A percentile compares a stretch with the other conserved stretches of the same genome.
These are phyloP conservation scores for Euleptes europaea DNA, from an alignment of 2,113 vertebrate genomes.

Conservation along the genomic window DNA sequence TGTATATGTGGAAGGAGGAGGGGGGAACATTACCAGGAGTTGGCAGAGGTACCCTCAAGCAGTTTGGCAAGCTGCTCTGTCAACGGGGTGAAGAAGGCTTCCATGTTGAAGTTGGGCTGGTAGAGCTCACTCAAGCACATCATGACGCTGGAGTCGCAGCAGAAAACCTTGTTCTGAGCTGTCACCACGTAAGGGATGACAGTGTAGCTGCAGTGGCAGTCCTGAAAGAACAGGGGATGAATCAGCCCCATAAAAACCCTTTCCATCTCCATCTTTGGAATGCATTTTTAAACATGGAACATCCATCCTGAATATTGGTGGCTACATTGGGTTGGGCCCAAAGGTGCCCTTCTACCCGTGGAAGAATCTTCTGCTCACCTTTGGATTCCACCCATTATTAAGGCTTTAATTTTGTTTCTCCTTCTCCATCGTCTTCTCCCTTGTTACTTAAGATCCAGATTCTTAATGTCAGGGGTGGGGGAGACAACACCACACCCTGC, in stretches of 20 bases:
- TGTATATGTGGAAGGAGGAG: not conserved
- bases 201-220: conserved; percentile 84
- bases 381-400: too few relatives aligned
- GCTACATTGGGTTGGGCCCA: not conserved
- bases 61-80: conserved; percentile 76
- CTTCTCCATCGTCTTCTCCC: not conserved
- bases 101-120: conserved; percentile 78
- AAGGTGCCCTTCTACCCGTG: too few relatives aligned
- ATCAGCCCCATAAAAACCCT: not conserved
- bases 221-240: conserved; percentile 67
- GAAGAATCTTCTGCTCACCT: too few relatives aligned
- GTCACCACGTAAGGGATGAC: conserved; percentile 88
- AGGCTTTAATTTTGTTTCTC: too few relatives aligned
- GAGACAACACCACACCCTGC: too few relatives aligned
- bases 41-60: conserved; percentile 80
- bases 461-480: too few relatives aligned
- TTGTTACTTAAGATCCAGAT: not conserved
- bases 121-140: conserved; percentile 79
- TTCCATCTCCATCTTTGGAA: not conserved
- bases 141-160: conserved; percentile 78
- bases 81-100: conserved; percentile 81
- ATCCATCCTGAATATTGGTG: not conserved
- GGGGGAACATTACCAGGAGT: conserved; percentile 77
- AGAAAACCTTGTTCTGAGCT: conserved; percentile 82
- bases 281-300: not conserved